Evolutionary conservation across 1,140 invertebrate genomes (phyloP), one percentile per base, ranked within the genome.

Genomic region (Dufourea novaeangliae): DNA sequence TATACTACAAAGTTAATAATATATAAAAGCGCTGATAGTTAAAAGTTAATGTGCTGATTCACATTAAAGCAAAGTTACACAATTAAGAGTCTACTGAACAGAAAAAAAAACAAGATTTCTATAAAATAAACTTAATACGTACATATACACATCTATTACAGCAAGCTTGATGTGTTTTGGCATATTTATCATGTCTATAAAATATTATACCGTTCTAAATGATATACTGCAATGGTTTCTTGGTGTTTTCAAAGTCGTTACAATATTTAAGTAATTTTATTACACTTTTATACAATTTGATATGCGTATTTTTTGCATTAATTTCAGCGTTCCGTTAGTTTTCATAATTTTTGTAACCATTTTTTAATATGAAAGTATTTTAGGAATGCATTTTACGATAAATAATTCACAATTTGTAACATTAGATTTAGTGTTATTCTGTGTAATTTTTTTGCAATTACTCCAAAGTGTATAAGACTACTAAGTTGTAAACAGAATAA

Each of bases 81-180:
- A 82, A 70, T 83, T 83, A 83, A 83, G 72, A 83, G 82, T 83
- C 72, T 83, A 83, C 81, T 54, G 67, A 83, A 50, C 64, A 79
- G 62, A 79, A 79, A 50, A 6, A n/a, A 73, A 50, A 25, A 37
- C 46, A 57, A 83, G 72, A 78, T 46, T 78, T 66, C 63, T 74
- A 25, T 82, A 59, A 69, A 61, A 54, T 61, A 74, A 78, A 73
- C 71, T 75, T 83, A 41, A 54, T 62, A 77, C 44, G 57, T 71
- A 59, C 25, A 78, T n/a, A 56, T 77, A 79, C 20, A 62, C 17
- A 67, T 25, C 57, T 27, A 68, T 56, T 83, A 27, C 32, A 29
- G 66, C 29, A 71, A 61, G 63, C 46, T 84, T 83, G 34, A 74
- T 61, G 8, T 52, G 56, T 82, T 54, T 67, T 72, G 64, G 37